Percentiles rank a stretch among this genome's conserved stretches.
Conservation (phyloP, 2,888 invertebrate genomes). For the Galerucella calmariensis region DNA sequence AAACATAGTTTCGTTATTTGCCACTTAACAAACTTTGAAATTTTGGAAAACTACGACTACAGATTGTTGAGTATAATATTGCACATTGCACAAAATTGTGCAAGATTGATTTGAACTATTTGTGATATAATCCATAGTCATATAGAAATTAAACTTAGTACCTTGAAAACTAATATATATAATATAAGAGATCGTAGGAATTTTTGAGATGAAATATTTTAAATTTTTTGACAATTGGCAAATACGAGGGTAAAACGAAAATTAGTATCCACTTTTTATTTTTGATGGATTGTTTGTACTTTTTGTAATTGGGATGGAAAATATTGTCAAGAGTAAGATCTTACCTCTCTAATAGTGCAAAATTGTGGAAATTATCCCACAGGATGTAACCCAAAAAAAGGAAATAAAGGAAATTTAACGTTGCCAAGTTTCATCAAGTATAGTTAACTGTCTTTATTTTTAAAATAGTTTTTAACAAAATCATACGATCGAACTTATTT, state of each 20-base stretch:
- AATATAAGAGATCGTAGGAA: conserved; percentile 11
- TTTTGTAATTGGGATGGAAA: no score
- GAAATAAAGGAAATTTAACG: no score
- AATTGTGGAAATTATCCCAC: no score
- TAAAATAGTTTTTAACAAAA: conserved; percentile 18
- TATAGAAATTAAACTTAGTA: conserved; percentile 53
- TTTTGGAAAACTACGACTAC: conserved; percentile 23
- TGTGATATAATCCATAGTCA: conserved; percentile 62
- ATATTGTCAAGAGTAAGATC: no score
- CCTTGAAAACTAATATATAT: conserved; percentile 20
- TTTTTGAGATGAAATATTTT: conserved; percentile 15
- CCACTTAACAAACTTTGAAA: neutral
- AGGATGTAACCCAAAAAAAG: no score
- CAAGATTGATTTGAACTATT: conserved; percentile 59
- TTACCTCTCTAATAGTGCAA: no score
- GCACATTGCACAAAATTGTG: conserved; percentile 55
- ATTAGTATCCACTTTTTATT: no score
- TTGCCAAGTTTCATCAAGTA: no score
- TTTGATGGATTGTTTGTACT: no score
- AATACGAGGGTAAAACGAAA: neutral
- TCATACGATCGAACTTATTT: conserved; percentile 47
- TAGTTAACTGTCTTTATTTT: neutral
- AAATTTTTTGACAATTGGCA: neutral
- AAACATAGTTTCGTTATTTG: neutral
- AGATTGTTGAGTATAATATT: conserved; percentile 59